These are phyloP conservation scores for Hephaestus fuliginosus DNA, from an alignment of 2,797 vertebrate species.

Conservation along the genomic window DNA sequence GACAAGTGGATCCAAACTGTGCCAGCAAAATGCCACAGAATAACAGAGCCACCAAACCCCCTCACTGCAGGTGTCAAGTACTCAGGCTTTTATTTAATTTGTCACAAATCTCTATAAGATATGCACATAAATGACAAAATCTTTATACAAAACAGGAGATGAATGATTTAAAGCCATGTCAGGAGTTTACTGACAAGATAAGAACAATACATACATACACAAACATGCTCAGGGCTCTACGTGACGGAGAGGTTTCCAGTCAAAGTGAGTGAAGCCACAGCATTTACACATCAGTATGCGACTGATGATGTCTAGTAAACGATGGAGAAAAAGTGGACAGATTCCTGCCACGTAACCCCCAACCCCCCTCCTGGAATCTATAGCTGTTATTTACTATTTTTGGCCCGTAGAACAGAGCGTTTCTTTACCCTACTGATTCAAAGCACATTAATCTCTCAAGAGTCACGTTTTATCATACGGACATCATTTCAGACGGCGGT, in stretches of 20 bases:
- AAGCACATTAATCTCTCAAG: conserved; percentile 14
- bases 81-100: too few relatives aligned
- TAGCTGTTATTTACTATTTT: conserved; percentile 24
- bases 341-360: not conserved
- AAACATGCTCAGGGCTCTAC: too few relatives aligned
- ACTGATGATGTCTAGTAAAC: not conserved
- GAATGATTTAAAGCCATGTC: not conserved
- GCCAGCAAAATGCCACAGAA: too few relatives aligned
- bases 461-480: conserved; percentile 32
- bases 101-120: too few relatives aligned
- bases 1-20: too few relatives aligned
- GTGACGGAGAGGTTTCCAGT: not conserved
- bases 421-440: conserved; percentile 27
- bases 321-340: not conserved
- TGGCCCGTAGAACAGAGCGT: not conserved
- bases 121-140: too few relatives aligned
- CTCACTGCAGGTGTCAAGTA: too few relatives aligned
- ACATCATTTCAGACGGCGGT: conserved; percentile 34
- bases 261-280: not conserved
- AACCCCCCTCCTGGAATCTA: not conserved
- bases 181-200: not conserved
- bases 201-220: not conserved
- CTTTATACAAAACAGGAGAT: not conserved
- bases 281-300: not conserved
- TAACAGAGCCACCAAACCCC: too few relatives aligned